Evolutionary conservation across 2,888 invertebrate species (phyloP).

Genomic region (Atherix ibis): DNA sequence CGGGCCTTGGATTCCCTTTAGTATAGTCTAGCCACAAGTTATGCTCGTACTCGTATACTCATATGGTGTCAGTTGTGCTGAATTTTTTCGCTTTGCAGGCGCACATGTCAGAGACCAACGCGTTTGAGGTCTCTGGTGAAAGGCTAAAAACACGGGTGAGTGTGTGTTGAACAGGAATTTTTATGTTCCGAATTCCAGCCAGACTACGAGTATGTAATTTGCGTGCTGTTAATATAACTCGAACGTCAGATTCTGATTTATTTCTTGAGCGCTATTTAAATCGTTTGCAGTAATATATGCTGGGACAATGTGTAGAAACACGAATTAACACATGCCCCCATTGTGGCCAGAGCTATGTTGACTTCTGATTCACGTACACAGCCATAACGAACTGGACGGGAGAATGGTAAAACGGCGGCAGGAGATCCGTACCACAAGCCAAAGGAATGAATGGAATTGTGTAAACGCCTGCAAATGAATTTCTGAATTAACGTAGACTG

Average conservation of each 20-base stretch:
- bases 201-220: constrained; percentile 9
- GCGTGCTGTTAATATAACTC: constrained; percentile 11
- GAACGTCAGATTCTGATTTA: constrained; percentile 10
- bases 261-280: constrained; percentile 10
- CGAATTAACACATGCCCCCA: too few relatives aligned
- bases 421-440: too few relatives aligned
- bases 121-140: too few relatives aligned
- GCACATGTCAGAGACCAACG: too few relatives aligned
- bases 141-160: constrained; percentile 5
- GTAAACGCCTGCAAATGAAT: neutral
- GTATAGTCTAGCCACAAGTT: too few relatives aligned
- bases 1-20: too few relatives aligned
- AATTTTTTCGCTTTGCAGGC: too few relatives aligned
- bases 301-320: constrained; percentile 3
- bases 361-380: too few relatives aligned
- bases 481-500: neutral
- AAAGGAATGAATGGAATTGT: too few relatives aligned
- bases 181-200: constrained; percentile 6
- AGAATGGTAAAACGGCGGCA: too few relatives aligned
- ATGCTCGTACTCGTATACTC: neutral
- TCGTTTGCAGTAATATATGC: constrained; percentile 8
- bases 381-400: too few relatives aligned
- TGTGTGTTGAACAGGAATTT: constrained; percentile 8
- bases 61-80: neutral
- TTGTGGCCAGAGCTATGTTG: too few relatives aligned